Conservation (phyloP, 2,888 invertebrate genomes). For the Oasisia sp. region DNA sequence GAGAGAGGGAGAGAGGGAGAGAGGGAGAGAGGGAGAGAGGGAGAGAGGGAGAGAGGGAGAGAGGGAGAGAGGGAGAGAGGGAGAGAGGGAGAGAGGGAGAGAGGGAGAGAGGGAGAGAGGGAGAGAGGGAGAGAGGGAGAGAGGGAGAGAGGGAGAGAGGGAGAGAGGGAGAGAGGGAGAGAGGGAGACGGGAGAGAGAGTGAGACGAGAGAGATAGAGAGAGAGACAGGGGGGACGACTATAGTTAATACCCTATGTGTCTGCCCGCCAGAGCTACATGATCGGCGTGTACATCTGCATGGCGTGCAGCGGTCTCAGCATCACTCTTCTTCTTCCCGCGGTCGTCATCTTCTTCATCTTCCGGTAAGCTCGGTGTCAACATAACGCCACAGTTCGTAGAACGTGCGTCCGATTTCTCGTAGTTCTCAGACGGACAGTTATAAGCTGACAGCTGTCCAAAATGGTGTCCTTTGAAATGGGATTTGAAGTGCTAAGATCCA, state of each 20-base stretch:
- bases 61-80: constrained; percentile 31
- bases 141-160: background rate
- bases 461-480: background rate
- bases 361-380: constrained; percentile 46
- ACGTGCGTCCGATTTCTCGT: background rate
- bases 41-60: constrained; percentile 22
- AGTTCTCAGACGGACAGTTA: background rate
- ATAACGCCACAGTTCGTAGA: background rate
- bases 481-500: background rate
- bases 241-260: background rate
- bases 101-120: constrained; percentile 8
- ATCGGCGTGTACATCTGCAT: constrained; percentile 55
- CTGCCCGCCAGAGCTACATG: constrained; percentile 49
- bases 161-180: constrained; percentile 1
- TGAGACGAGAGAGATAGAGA: background rate
- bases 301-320: constrained; percentile 53
- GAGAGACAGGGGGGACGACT: background rate
- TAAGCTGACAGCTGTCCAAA: background rate
- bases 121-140: background rate
- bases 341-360: constrained; percentile 54
- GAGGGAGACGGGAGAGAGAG: background rate
- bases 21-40: constrained; percentile 22
- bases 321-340: constrained; percentile 53
- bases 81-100: constrained; percentile 29
- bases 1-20: background rate